Conservation (phyloP, 2,797 vertebrate species). For the Neosilurus hyrtlii region DNA sequence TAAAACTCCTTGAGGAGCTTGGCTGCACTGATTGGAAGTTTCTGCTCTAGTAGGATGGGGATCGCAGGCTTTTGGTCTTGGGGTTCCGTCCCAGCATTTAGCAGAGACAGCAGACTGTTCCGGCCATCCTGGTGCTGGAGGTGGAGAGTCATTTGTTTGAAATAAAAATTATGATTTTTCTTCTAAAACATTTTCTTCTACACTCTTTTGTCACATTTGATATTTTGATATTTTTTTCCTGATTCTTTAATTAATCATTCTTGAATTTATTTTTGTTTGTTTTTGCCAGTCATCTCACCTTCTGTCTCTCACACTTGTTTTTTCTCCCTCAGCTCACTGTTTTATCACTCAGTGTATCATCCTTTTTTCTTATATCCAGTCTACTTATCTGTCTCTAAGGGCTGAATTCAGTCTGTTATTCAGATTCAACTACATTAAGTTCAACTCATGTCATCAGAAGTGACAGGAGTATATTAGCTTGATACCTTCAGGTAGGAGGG, state of each 20-base stretch:
- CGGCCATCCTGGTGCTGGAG: constrained; percentile 95
- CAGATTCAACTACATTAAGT: background rate
- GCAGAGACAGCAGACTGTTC: constrained; percentile 92
- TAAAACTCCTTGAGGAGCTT: constrained; percentile 86
- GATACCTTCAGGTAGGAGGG: background rate
- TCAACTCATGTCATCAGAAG: background rate
- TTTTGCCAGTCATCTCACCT: background rate
- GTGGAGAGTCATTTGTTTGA: constrained; percentile 91
- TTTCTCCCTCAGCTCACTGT: background rate
- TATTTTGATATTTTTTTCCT: background rate
- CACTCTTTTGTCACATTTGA: background rate
- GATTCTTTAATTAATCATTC: background rate
- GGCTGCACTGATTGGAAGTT: constrained; percentile 84
- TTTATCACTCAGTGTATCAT: background rate
- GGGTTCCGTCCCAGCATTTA: constrained; percentile 89
- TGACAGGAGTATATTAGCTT: background rate
- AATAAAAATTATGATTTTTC: too few species aligned
- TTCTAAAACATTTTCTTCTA: background rate
- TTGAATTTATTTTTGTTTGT: background rate
- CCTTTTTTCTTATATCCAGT: background rate
- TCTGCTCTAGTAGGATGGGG: constrained; percentile 90
- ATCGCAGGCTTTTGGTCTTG: constrained; percentile 94
- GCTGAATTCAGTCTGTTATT: constrained; percentile 3
- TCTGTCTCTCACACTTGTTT: background rate
- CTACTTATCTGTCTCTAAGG: background rate